These are phyloP conservation scores for Plebejus argus DNA, from an alignment of 2,888 invertebrate species.

Conservation along the genomic window DNA sequence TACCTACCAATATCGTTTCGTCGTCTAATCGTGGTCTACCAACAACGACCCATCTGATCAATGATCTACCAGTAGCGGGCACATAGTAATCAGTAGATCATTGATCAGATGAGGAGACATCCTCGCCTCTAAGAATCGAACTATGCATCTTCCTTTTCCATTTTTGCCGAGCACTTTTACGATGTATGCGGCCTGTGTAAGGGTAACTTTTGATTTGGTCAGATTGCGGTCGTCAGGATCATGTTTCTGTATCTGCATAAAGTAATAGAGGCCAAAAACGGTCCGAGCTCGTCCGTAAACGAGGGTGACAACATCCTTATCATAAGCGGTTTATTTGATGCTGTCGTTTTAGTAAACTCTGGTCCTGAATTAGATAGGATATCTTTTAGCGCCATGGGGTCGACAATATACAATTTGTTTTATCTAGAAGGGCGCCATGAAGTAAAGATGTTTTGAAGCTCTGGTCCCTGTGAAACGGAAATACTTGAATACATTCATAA, in stretches of 20 bases:
- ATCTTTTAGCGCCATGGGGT: slow-evolving; percentile 13
- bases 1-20: too few species aligned
- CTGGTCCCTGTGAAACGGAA: too few species aligned
- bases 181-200: not conserved
- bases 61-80: too few species aligned
- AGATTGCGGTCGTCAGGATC: not conserved
- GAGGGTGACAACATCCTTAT: slow-evolving; percentile 23
- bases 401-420: slow-evolving; percentile 2
- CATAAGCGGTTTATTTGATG: slow-evolving; percentile 31
- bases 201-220: not conserved
- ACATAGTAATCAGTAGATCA: too few species aligned
- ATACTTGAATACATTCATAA: too few species aligned
- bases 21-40: too few species aligned
- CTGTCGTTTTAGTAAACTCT: slow-evolving; percentile 19
- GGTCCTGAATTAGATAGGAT: slow-evolving; percentile 1
- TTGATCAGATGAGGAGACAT: too few species aligned
- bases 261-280: slow-evolving; percentile 1
- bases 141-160: not conserved
- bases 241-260: slow-evolving; percentile 18
- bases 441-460: not conserved
- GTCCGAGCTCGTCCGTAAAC: slow-evolving; percentile 17
- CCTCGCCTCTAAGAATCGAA: not conserved
- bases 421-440: not conserved
- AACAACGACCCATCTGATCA: too few species aligned
- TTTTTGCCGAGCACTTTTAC: too few species aligned